Percentiles rank a stretch among this genome's conserved stretches.
Evolutionary conservation across 2,113 vertebrate genomes (phyloP).

Genomic region (Melanerpes aurifrons): DNA sequence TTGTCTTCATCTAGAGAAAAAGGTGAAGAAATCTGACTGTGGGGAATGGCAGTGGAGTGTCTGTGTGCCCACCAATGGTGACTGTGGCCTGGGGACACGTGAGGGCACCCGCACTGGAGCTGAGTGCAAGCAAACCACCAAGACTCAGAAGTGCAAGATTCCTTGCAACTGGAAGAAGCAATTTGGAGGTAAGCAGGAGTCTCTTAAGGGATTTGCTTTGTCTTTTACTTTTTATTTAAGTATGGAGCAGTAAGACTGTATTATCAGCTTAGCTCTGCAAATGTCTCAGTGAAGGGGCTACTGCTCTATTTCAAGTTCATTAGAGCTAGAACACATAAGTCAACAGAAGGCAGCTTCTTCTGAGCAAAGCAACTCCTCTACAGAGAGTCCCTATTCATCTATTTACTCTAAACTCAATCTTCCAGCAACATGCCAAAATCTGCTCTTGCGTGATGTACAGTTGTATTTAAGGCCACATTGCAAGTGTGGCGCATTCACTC

Average conservation of each 20-base stretch:
- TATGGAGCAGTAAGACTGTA: neutral
- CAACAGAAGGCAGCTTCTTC: neutral
- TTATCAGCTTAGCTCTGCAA: neutral
- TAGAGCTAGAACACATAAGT: neutral
- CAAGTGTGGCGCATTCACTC: neutral
- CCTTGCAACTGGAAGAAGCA: constrained; percentile 99
- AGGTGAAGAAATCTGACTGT: constrained; percentile 93
- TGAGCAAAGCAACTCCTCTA: neutral
- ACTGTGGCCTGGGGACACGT: constrained; percentile 93
- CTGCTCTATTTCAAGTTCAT: neutral
- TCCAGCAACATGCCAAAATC: neutral
- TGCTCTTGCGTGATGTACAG: neutral
- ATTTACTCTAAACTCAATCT: neutral
- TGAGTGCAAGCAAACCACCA: constrained; percentile 95
- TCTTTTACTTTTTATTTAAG: neutral
- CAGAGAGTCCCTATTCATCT: neutral
- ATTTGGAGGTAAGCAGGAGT: constrained; percentile 87
- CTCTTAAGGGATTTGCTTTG: neutral
- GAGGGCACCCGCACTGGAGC: constrained; percentile 91
- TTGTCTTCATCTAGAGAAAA: constrained; percentile 84
- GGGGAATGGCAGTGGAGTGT: constrained; percentile 98
- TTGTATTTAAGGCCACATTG: neutral
- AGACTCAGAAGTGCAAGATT: constrained; percentile 98
- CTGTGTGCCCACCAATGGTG: constrained; percentile 91
- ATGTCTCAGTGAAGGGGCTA: neutral